Evolutionary conservation across 2,797 vertebrate genomes (phyloP).

Genomic region (Malacoctenus gilli): DNA sequence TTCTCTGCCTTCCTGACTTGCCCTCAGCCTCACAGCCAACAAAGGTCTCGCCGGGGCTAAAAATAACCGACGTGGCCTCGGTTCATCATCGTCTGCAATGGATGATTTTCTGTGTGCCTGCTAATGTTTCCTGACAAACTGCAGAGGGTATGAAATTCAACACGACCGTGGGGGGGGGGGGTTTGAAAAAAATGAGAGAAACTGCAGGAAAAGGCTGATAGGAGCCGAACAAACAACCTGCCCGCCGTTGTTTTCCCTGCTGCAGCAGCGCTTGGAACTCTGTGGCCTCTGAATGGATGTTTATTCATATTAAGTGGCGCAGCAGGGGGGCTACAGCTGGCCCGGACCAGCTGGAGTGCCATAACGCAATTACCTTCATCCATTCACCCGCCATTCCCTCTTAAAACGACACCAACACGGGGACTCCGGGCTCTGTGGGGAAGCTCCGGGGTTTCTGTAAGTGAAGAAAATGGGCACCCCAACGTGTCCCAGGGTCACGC

Average conservation of each 20-base stretch:
- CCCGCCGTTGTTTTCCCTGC: slow-evolving; percentile 16
- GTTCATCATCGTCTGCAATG: slow-evolving; percentile 47
- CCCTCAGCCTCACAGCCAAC: slow-evolving; percentile 39
- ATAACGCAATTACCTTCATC: slow-evolving; percentile 42
- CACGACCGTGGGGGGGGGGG: neutral
- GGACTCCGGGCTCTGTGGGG: slow-evolving; percentile 17
- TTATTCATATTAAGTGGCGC: slow-evolving; percentile 27
- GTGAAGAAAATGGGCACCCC: slow-evolving; percentile 23
- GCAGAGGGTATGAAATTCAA: slow-evolving; percentile 55
- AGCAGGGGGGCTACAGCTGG: slow-evolving; percentile 63
- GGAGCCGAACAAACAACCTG: slow-evolving; percentile 11
- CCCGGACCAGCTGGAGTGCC: slow-evolving; percentile 52
- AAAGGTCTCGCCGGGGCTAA: slow-evolving; percentile 63
- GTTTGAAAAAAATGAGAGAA: too few relatives aligned
- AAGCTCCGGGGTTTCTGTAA: neutral
- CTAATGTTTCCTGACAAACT: slow-evolving; percentile 66
- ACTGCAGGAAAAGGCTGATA: slow-evolving; percentile 19
- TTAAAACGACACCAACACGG: neutral
- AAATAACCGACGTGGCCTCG: slow-evolving; percentile 59
- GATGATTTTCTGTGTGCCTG: slow-evolving; percentile 23
- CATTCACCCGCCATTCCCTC: slow-evolving; percentile 10
- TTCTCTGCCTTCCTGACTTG: slow-evolving; percentile 33
- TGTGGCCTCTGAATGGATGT: slow-evolving; percentile 38
- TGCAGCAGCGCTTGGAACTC: slow-evolving; percentile 25
- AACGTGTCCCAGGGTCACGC: slow-evolving; percentile 22